Conservation (phyloP, 2,113 vertebrate species). For the Mastomys coucha region DNA sequence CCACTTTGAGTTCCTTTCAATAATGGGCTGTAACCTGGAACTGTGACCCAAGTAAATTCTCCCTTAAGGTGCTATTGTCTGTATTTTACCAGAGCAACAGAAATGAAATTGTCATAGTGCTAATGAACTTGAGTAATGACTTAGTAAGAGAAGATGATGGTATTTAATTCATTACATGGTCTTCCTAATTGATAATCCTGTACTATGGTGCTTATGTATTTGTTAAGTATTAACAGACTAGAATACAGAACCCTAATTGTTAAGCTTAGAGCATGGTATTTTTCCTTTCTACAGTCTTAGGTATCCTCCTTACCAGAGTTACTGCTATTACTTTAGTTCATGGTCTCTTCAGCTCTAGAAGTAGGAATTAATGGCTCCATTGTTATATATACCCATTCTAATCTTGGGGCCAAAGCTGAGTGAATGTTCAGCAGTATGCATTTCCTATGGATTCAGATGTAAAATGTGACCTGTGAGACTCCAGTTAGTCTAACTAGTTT, state of each 20-base stretch:
- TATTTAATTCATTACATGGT: neutral
- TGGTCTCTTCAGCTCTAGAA: neutral
- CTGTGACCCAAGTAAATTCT: neutral
- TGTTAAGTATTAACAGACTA: constrained; percentile 5
- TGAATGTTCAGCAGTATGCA: neutral
- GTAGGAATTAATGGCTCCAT: neutral
- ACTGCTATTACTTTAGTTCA: neutral
- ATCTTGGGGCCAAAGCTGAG: neutral
- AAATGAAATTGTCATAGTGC: neutral
- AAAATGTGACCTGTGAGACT: neutral
- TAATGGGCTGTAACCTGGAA: neutral
- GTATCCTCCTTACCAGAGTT: neutral
- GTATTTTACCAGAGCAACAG: neutral
- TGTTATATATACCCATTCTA: neutral
- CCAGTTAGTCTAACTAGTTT: neutral
- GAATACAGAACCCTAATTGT: neutral
- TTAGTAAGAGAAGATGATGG: constrained; percentile 42
- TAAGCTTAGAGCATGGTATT: constrained; percentile 32
- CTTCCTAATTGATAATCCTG: neutral
- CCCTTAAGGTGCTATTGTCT: neutral
- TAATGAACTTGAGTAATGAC: neutral
- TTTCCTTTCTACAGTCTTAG: neutral
- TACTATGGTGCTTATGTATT: neutral
- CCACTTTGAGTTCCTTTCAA: neutral
- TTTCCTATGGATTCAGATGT: neutral